Percentiles rank a stretch among this genome's conserved stretches.
phyloP scores from a whole-genome alignment of 2,888 invertebrate species.

The Tetragnatha montana region DNA sequence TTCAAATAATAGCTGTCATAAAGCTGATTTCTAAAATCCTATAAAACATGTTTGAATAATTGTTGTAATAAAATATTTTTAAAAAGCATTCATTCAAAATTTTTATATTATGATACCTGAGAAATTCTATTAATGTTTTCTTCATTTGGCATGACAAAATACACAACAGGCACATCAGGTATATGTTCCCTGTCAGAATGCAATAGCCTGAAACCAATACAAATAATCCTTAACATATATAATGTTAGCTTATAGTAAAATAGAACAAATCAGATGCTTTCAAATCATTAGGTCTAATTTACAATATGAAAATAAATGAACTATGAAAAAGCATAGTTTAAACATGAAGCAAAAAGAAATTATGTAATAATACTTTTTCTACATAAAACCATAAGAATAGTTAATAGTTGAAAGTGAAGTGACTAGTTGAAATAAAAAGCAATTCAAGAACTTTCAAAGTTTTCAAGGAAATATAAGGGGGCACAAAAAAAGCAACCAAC shows the following conservation, averaged over 20 bases:
- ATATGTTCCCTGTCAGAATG: slow-evolving; percentile 82
- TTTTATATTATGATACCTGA: slow-evolving; percentile 79
- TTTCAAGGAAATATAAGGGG: too few relatives aligned
- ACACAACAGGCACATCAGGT: slow-evolving; percentile 98
- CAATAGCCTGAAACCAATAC: slow-evolving; percentile 56
- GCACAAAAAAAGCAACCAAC: too few relatives aligned
- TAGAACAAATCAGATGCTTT: too few relatives aligned
- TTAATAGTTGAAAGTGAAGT: too few relatives aligned
- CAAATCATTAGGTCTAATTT: too few relatives aligned
- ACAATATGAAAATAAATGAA: background rate
- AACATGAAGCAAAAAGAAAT: background rate
- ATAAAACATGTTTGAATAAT: slow-evolving; percentile 47
- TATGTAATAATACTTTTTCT: background rate
- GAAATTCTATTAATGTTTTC: slow-evolving; percentile 96
- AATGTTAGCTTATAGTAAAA: background rate
- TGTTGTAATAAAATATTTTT: background rate
- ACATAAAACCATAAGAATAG: too few relatives aligned
- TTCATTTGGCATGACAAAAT: slow-evolving; percentile 96
- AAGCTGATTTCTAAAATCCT: slow-evolving; percentile 82
- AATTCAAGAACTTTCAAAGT: too few relatives aligned
- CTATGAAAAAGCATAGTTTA: background rate
- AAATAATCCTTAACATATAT: background rate
- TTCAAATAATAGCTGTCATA: slow-evolving; percentile 98
- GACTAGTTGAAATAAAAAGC: too few relatives aligned
- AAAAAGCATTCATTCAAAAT: background rate